Evolutionary conservation across 2,113 vertebrate species (phyloP).

Genomic region (Bujurquina vittata): DNA sequence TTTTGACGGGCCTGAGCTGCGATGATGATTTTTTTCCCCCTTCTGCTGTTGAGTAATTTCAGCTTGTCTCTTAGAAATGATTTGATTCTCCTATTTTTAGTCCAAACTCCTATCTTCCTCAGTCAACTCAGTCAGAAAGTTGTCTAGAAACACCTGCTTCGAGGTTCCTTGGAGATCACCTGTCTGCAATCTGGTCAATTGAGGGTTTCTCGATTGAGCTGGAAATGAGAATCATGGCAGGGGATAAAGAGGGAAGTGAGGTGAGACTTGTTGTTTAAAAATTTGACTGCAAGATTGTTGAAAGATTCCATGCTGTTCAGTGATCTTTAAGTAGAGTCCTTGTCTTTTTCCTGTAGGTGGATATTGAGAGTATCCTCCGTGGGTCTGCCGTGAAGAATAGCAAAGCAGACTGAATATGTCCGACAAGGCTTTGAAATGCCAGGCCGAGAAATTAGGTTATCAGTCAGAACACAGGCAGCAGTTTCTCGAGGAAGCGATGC

Average conservation of each 20-base stretch:
- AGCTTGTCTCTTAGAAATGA: slow-evolving; percentile 76
- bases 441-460: slow-evolving; percentile 35
- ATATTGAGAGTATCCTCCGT: slow-evolving; percentile 7
- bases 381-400: slow-evolving; percentile 13
- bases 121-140: slow-evolving; percentile 76
- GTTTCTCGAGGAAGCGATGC: background rate
- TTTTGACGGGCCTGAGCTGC: slow-evolving; percentile 79
- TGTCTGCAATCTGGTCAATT: slow-evolving; percentile 58
- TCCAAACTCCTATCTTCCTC: slow-evolving; percentile 66
- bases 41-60: slow-evolving; percentile 78
- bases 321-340: slow-evolving; percentile 20
- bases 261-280: slow-evolving; percentile 44
- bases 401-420: slow-evolving; percentile 9
- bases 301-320: slow-evolving; percentile 14
- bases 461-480: slow-evolving; percentile 32
- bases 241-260: slow-evolving; percentile 37
- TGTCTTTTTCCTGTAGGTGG: slow-evolving; percentile 22
- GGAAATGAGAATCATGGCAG: slow-evolving; percentile 44
- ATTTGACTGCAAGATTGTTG: slow-evolving; percentile 37
- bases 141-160: slow-evolving; percentile 78
- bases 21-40: slow-evolving; percentile 74
- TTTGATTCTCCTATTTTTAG: slow-evolving; percentile 81
- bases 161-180: slow-evolving; percentile 71
- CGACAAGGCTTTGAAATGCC: slow-evolving; percentile 11
- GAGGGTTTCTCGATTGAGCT: slow-evolving; percentile 59